Base-by-base conservation (phyloP, 2,888 invertebrate species). In the Eueremaeus valkanovi region DNA sequence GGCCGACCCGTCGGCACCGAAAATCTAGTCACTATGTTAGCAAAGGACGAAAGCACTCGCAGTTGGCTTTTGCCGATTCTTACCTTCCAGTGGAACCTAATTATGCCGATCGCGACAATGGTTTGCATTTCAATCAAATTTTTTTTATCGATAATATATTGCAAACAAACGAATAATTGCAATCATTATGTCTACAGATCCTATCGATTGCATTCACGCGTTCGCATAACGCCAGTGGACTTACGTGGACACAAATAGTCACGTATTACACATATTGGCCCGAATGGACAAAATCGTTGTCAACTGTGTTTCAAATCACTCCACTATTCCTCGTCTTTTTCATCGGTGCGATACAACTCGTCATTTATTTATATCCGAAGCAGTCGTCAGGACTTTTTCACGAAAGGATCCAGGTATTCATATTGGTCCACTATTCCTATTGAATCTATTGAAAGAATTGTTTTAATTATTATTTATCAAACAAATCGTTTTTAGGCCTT, bases 1-100 rank as follows among this genome's bases (percentile, higher is more conserved):
- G 68, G 94, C 3, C 87, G 92, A 36, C 93, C 93, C 0, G 93
- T 92, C 83, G 90, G 91, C 77, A 92, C 92, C 1, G 91, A 92
- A 81, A 88, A 88, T 3, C 86, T 90, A 21, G 89, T 89, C 1
- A 86, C 87, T 3, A 87, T 88, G 72, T 82, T 89, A 77, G 84
- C 90, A 75, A 80, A 79, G 40, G 76, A 85, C 83, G 81, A 87
- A 82, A 77, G 89, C 86, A 86, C 76, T 75, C 33, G 78, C 78
- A 29, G 77, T 79, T 80, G 80, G 79, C 45, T 80, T 36, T 66
- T 79, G 49, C 79, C 80, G 45, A 68, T 80, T n/a, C 76, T 80
- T 42, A 79, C 78, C 8, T 92, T 94, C 82, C 90, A 90, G 0
- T 95, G 94, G 94, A 94, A 92, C 81, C 91, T 94, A 1, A 86